Conservation (phyloP, 2,888 invertebrate genomes). For the Camptogramma bilineatum region DNA sequence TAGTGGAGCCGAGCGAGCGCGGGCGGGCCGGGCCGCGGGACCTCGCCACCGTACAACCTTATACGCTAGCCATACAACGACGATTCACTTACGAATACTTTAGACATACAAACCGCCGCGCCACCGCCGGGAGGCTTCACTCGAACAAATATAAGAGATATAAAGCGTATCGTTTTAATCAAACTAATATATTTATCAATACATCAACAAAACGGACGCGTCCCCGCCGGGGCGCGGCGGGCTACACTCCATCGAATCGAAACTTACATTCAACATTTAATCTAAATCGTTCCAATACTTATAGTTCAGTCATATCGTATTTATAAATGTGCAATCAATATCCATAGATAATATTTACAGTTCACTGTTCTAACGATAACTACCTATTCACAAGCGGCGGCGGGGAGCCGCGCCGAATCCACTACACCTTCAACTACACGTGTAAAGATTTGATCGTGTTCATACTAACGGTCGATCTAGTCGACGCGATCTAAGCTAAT, state of each 20-base stretch:
- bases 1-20: conserved; percentile 62
- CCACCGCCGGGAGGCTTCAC: conserved; percentile 57
- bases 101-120: conserved; percentile 68
- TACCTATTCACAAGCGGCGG: conserved; percentile 70
- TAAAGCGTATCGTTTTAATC: conserved; percentile 80
- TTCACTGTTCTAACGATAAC: conserved; percentile 69
- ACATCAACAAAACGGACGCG: conserved; percentile 60
- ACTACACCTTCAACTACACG: conserved; percentile 67
- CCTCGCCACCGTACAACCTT: conserved; percentile 71
- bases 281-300: conserved; percentile 65
- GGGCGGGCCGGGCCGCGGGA: conserved; percentile 61
- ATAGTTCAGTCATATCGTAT: conserved; percentile 79
- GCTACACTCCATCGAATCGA: conserved; percentile 57
- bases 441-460: conserved; percentile 69
- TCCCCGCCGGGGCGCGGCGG: conserved; percentile 61
- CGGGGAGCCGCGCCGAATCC: conserved; percentile 54
- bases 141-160: conserved; percentile 68
- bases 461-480: conserved; percentile 70
- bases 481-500: conserved; percentile 66
- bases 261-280: conserved; percentile 71
- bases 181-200: conserved; percentile 69
- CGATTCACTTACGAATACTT: conserved; percentile 66
- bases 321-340: conserved; percentile 68
- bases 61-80: conserved; percentile 67
- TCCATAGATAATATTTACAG: conserved; percentile 67